These are phyloP conservation scores for Telenomus remus DNA, from an alignment of 1,140 invertebrate genomes.

Conservation along the genomic window DNA sequence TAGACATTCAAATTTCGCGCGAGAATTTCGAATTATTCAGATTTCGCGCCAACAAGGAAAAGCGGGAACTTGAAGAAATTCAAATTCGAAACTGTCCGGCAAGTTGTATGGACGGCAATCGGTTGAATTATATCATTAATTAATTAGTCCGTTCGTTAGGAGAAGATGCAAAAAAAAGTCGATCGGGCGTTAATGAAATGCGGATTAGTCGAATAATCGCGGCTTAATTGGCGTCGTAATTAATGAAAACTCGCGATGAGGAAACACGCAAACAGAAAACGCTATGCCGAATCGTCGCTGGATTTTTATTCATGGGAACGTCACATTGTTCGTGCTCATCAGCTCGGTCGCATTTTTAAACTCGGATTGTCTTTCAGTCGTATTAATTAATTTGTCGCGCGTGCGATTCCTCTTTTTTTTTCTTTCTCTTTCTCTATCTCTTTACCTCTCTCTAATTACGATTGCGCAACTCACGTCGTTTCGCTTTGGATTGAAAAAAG, in stretches of 20 bases:
- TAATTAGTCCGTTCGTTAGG: not conserved
- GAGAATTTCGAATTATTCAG: too few species aligned
- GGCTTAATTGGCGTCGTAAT: constrained; percentile 34
- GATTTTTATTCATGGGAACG: constrained; percentile 19
- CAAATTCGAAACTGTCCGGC: too few species aligned
- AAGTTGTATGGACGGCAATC: not conserved
- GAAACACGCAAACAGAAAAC: constrained; percentile 13
- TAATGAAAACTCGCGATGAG: constrained; percentile 23
- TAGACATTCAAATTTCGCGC: too few species aligned
- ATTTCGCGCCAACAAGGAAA: too few species aligned
- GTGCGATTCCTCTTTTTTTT: not conserved
- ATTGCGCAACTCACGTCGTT: not conserved
- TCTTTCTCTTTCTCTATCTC: not conserved
- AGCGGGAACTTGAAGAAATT: too few species aligned
- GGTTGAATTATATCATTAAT: constrained; percentile 5
- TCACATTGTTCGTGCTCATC: constrained; percentile 19
- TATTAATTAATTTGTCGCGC: constrained; percentile 28
- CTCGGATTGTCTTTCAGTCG: constrained; percentile 11
- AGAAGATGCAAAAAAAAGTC: constrained; percentile 1
- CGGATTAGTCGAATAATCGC: constrained; percentile 19
- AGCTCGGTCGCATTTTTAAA: constrained; percentile 16
- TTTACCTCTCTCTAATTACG: not conserved
- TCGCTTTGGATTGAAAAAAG: not conserved
- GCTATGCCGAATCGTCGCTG: not conserved
- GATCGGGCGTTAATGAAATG: constrained; percentile 16